Evolutionary conservation across 2,797 vertebrate species (phyloP).

Genomic region (Spinibarbus caldwelli): DNA sequence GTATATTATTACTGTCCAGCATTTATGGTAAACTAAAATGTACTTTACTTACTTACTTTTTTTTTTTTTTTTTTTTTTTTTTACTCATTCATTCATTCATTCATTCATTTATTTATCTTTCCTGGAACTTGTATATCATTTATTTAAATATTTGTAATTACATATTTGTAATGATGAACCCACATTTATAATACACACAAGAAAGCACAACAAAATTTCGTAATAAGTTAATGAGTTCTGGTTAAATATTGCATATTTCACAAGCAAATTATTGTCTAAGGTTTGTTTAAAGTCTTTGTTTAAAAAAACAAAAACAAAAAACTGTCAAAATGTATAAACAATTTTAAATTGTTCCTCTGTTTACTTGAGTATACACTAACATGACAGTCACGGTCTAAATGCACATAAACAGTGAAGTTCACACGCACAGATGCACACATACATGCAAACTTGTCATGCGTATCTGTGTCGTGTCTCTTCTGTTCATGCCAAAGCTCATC

Average conservation of each 20-base stretch:
- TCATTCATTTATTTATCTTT: no score
- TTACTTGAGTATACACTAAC: background rate
- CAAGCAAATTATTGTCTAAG: background rate
- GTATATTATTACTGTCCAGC: no score
- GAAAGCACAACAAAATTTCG: no score
- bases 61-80: no score
- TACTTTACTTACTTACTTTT: no score
- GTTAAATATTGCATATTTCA: background rate
- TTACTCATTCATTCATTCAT: no score
- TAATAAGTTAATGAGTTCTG: background rate
- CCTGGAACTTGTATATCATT: no score
- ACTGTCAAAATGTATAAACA: background rate
- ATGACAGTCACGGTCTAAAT: constrained; percentile 20
- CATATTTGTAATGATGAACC: no score
- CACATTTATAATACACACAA: no score
- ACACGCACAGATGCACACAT: constrained; percentile 3
- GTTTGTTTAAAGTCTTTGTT: background rate
- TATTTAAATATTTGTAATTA: no score
- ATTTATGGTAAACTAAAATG: no score
- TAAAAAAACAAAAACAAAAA: background rate
- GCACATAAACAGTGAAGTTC: constrained; percentile 2
- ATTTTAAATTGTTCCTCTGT: background rate
- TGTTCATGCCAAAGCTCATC: constrained; percentile 33
- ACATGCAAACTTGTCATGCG: constrained; percentile 48
- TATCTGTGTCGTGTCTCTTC: constrained; percentile 35